Conservation (phyloP, 2,113 vertebrate genomes). For the Laticauda laticaudata region DNA sequence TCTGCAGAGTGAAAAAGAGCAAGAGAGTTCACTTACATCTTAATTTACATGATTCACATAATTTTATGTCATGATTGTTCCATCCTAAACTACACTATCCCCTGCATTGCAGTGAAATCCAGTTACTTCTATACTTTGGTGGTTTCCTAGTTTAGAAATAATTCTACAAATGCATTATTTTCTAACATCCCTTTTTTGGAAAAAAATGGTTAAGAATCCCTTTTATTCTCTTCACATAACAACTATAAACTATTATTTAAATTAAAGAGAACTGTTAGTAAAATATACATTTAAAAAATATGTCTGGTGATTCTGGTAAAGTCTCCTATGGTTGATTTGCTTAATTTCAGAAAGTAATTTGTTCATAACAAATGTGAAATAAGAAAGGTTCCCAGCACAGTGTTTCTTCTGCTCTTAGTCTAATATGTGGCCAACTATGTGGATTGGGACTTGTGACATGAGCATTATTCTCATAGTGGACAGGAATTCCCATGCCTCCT, state of each 20-base stretch:
- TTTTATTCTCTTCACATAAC: not conserved
- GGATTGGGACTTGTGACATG: not conserved
- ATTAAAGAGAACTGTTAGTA: not conserved
- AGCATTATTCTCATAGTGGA: not conserved
- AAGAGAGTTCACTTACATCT: not conserved
- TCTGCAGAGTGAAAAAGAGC: not conserved
- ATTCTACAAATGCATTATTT: not conserved
- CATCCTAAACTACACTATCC: not conserved
- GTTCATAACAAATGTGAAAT: not conserved
- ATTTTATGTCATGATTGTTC: not conserved
- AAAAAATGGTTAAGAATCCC: not conserved
- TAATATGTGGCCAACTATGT: not conserved
- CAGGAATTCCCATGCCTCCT: not conserved
- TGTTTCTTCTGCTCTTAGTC: not conserved
- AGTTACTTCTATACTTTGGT: not conserved
- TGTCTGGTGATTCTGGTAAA: not conserved
- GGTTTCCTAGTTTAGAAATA: not conserved
- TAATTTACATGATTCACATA: not conserved
- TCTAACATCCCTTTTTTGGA: not conserved
- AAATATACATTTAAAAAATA: no score
- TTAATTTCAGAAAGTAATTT: not conserved
- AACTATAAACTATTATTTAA: not conserved
- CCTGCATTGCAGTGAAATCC: not conserved
- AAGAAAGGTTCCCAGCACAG: not conserved
- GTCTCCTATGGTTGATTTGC: not conserved